Evolutionary conservation across 2,797 vertebrate genomes (phyloP), one percentile per base, ranked within the genome.

Genomic region (Etheostoma perlongum): DNA sequence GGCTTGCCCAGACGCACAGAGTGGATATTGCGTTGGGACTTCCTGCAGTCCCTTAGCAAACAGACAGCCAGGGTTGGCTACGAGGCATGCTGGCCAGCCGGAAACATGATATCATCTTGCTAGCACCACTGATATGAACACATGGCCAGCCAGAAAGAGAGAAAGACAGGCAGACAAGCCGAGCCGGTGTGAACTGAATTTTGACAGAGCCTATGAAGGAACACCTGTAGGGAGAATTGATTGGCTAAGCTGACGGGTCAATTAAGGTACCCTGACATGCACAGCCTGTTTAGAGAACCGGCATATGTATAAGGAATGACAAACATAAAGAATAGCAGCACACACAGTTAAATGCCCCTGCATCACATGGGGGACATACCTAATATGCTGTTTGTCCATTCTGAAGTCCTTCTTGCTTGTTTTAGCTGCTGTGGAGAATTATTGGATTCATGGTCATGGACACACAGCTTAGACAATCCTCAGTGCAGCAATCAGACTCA

Each of bases 21-120:
- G 92, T 92, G 90, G 91, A 94, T 94, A 95, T 94, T 95, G 93
- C 93, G 57, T 81, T 91, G 94, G 94, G 94, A 95, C 85, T 89
- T 93, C 79, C 84, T 75, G 67, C 75, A 74, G 91, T 95, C 93
- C 91, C 93, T 78, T 44, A 92, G 88, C 93, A 93, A 93, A 92
- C 92, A 92, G 82, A 79, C 83, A 88, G 86, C 73, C 87, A 55
- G 68, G 68, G 75, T 74, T 82, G 83, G 84, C 90, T 87, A 85
- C 90, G 88, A 93, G 85, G 86, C 88, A 85, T 52, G 19, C 86
- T 79, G 88, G 86, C 88, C 82, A 77, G 78, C 77, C 67, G 77
- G 90, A 91, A 92, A 93, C 90, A 89, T 89, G 90, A 92, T 93
- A 91, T 91, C 87, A 91, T 90, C 91, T 89, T 44, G 53, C 84